Evolutionary conservation across 2,797 vertebrate genomes (phyloP), one percentile per base, ranked within the genome.

Genomic region (Brachyrhaphis roseni): DNA sequence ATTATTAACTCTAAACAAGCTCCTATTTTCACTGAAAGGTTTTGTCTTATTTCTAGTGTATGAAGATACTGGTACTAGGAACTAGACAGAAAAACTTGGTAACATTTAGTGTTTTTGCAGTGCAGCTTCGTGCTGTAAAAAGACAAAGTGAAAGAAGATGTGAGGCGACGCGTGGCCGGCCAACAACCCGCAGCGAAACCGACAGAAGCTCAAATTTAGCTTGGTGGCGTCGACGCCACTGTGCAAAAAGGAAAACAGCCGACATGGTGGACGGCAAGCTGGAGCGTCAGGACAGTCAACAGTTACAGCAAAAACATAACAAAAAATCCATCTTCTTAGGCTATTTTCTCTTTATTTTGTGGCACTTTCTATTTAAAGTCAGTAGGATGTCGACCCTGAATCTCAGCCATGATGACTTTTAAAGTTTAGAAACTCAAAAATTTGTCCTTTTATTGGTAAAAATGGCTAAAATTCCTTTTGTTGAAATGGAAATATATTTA

Each of bases 71-170:
- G 49, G 7, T 10, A 8, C 20, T 23, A 51, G 49, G 23, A 51
- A 51, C 49, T 23, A 51, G 49, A 8, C 49, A 51, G 49, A 51
- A 51, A 51, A 51, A 51, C 49, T 23, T 51, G 49, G 20, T 23
- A 8, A 23, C 5, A 51, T 51, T 51, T 23, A 23, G 49, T 51
- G 49, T 23, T 51, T 51, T 51, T 51, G 49, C 49, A 51, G n/a
- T n/a, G 55, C 55, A 72, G 83, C 78, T 83, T 89, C 45, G 13
- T 3, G 79, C 43, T 43, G 45, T 64, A 31, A 78, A 82, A 86
- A 86, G 43, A 81, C 57, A 74, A 87, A 89, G 10, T 64, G 86
- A 92, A 91, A 93, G 83, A n/a, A 81, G 82, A 82, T 5, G 75
- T 75, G 87, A 91, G 77, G 79, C 84, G 72, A 74, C 10, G 72